A percentile compares a stretch with the other conserved stretches of the same genome.
These are phyloP conservation scores for Anolis carolinensis DNA, from an alignment of 2,113 vertebrate genomes.

Conservation along the genomic window DNA sequence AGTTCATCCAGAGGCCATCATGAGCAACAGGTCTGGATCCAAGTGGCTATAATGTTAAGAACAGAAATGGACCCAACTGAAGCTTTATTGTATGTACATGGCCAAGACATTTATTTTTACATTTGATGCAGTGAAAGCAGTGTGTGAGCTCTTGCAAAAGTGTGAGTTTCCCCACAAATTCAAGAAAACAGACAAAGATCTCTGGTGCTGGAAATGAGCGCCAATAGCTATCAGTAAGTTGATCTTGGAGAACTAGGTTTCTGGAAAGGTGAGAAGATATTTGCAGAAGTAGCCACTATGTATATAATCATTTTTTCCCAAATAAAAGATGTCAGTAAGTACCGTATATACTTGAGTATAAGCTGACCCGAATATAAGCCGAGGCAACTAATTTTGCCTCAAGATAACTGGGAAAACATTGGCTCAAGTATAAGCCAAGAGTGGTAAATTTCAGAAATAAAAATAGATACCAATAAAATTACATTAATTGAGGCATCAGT, in stretches of 20 bases:
- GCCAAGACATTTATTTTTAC: not conserved
- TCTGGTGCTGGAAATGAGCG: too few relatives aligned
- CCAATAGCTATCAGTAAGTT: not conserved
- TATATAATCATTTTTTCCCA: too few relatives aligned
- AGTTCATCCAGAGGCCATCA: constrained; percentile 53
- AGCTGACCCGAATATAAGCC: too few relatives aligned
- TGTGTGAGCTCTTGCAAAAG: not conserved
- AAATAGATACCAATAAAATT: too few relatives aligned
- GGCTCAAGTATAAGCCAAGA: too few relatives aligned
- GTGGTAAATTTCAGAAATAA: too few relatives aligned
- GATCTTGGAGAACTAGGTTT: not conserved
- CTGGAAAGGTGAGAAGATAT: not conserved
- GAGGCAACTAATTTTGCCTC: too few relatives aligned
- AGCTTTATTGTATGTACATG: constrained; percentile 66
- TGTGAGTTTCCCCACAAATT: not conserved
- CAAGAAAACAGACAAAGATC: not conserved
- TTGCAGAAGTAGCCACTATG: too few relatives aligned
- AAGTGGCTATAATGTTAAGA: constrained; percentile 64
- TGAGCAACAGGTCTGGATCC: constrained; percentile 49
- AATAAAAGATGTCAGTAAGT: too few relatives aligned
- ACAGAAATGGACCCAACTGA: constrained; percentile 57
- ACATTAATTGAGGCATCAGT: too few relatives aligned
- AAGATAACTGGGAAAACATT: too few relatives aligned
- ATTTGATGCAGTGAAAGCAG: not conserved
- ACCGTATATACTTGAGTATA: too few relatives aligned